Percentiles rank a stretch among this genome's conserved stretches.
phyloP scores from a whole-genome alignment of 2,888 invertebrate genomes.

The Mesorhabditis spiculigera region DNA sequence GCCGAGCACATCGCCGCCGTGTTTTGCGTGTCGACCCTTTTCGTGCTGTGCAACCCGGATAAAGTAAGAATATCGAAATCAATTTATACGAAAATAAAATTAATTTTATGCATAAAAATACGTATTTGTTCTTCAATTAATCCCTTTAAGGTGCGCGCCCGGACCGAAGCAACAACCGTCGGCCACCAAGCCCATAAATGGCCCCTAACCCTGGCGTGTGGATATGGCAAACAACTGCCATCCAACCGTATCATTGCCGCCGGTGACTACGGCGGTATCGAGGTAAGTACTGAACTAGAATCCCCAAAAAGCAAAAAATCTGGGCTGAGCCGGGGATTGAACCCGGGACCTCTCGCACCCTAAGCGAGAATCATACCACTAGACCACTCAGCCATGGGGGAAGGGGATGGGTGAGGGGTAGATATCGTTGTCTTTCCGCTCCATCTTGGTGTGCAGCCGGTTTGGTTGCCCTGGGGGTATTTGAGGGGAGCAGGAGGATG shows the following conservation, averaged over 20 bases:
- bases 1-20: conserved; percentile 62
- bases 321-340: conserved; percentile 55
- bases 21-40: conserved; percentile 62
- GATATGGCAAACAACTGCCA: conserved; percentile 56
- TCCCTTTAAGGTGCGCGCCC: conserved; percentile 32
- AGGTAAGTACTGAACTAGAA: background rate
- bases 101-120: too few relatives aligned
- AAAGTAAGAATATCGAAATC: conserved; percentile 24
- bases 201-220: conserved; percentile 61
- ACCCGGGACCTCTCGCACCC: conserved; percentile 60
- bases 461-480: too few relatives aligned
- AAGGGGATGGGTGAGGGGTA: too few relatives aligned
- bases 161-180: conserved; percentile 46
- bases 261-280: conserved; percentile 11
- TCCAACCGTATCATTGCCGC: conserved; percentile 23
- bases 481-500: too few relatives aligned
- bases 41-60: conserved; percentile 64
- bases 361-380: conserved; percentile 60
- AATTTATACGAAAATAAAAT: background rate
- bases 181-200: conserved; percentile 57
- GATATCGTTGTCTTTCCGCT: too few relatives aligned
- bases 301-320: background rate
- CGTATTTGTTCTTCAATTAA: background rate
- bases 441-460: too few relatives aligned
- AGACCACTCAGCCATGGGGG: conserved; percentile 53